These are phyloP conservation scores for Uloborus diversus DNA, from an alignment of 1,140 invertebrate species.

Conservation along the genomic window DNA sequence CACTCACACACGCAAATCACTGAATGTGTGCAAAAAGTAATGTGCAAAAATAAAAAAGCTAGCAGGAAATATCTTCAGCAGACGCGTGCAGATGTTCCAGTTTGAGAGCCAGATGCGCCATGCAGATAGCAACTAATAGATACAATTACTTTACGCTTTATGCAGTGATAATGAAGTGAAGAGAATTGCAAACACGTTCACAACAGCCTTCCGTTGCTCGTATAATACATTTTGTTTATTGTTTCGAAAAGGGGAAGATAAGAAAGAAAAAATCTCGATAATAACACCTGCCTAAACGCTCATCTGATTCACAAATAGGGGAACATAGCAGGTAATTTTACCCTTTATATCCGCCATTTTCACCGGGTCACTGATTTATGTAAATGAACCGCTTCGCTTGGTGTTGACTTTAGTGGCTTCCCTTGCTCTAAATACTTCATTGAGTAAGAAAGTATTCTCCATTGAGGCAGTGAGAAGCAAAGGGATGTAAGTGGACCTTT, in stretches of 20 bases:
- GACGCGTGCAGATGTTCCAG: conserved; percentile 29
- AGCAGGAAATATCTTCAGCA: conserved; percentile 23
- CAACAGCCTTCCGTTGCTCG: neutral
- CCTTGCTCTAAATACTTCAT: no score
- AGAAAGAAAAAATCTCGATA: neutral
- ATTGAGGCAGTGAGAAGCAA: no score
- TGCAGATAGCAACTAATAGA: conserved; percentile 15
- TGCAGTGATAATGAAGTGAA: conserved; percentile 48
- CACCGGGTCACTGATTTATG: no score
- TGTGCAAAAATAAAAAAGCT: neutral
- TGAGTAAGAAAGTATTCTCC: no score
- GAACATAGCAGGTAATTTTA: no score
- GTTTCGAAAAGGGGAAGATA: no score
- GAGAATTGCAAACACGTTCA: neutral
- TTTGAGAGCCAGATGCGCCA: conserved; percentile 34
- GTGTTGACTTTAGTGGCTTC: no score
- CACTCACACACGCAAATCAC: conserved; percentile 5
- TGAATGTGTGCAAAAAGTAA: neutral
- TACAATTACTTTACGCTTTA: conserved; percentile 17
- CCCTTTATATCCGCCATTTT: no score
- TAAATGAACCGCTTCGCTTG: no score
- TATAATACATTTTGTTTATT: no score
- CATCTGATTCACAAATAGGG: no score
- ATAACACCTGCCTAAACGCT: neutral
- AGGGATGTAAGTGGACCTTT: no score